A percentile compares a stretch with the other conserved stretches of the same genome.
These are phyloP conservation scores for Molanna angustata DNA, from an alignment of 2,888 invertebrate species.

Conservation along the genomic window DNA sequence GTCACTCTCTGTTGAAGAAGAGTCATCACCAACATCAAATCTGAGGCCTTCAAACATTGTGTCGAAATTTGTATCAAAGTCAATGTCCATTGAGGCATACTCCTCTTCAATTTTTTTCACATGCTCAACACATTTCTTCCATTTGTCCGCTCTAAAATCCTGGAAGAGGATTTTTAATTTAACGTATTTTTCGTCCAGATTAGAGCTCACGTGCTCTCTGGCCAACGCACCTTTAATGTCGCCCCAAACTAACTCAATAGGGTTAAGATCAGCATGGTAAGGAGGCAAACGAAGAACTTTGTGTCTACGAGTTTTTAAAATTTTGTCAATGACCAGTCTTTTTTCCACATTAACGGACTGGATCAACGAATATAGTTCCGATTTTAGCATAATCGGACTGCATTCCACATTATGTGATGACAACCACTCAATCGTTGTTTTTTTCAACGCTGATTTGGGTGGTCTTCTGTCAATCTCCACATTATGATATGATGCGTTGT, in stretches of 20 bases:
- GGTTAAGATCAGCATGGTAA: slow-evolving; percentile 5
- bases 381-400: neutral
- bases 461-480: slow-evolving; percentile 1
- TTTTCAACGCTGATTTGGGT: neutral
- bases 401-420: neutral
- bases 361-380: neutral
- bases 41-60: too few relatives aligned
- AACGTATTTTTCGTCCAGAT: neutral
- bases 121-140: neutral
- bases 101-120: neutral
- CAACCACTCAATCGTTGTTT: slow-evolving; percentile 4
- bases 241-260: slow-evolving; percentile 1
- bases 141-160: neutral
- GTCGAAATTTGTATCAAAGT: neutral
- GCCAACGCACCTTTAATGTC: neutral
- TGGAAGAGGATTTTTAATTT: neutral
- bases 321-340: neutral
- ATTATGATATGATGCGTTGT: slow-evolving; percentile 4
- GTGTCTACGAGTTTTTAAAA: neutral
- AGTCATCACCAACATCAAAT: too few relatives aligned
- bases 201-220: neutral
- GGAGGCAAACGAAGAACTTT: slow-evolving; percentile 1
- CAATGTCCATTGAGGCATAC: neutral
- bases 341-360: neutral
- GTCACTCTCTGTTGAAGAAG: too few relatives aligned